Percentiles rank a stretch among this genome's conserved stretches.
phyloP scores from a whole-genome alignment of 2,113 vertebrate genomes.

The Macroglossus sobrinus region DNA sequence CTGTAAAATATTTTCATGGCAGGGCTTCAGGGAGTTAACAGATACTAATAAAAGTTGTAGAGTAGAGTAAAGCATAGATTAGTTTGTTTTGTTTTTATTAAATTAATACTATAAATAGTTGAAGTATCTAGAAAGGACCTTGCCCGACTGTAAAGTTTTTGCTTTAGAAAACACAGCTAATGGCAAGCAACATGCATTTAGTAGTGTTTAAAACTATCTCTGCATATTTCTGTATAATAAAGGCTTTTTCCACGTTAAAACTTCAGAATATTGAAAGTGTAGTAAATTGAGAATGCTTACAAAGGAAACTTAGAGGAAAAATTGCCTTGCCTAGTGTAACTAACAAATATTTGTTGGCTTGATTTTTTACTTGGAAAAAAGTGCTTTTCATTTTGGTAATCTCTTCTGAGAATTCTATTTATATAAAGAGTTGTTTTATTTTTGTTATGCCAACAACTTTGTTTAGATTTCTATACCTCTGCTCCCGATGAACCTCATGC shows the following conservation, averaged over 20 bases:
- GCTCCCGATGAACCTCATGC: not conserved
- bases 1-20: not conserved
- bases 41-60: not conserved
- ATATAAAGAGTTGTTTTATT: not conserved
- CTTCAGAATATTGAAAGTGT: not conserved
- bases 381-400: slow-evolving; percentile 8
- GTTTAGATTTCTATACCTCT: not conserved
- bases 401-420: not conserved
- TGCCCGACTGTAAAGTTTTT: not conserved
- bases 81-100: not conserved
- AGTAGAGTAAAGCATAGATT: not conserved
- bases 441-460: slow-evolving; percentile 16
- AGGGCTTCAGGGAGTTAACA: not conserved
- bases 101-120: not conserved
- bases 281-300: not conserved
- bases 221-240: not conserved
- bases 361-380: slow-evolving; percentile 20
- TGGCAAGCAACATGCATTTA: not conserved
- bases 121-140: not conserved
- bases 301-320: not conserved
- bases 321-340: not conserved
- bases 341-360: not conserved
- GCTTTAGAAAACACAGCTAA: not conserved
- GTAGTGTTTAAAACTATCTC: not conserved
- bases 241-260: not conserved